phyloP scores from a whole-genome alignment of 2,797 vertebrate genomes.

The Clamator glandarius region DNA sequence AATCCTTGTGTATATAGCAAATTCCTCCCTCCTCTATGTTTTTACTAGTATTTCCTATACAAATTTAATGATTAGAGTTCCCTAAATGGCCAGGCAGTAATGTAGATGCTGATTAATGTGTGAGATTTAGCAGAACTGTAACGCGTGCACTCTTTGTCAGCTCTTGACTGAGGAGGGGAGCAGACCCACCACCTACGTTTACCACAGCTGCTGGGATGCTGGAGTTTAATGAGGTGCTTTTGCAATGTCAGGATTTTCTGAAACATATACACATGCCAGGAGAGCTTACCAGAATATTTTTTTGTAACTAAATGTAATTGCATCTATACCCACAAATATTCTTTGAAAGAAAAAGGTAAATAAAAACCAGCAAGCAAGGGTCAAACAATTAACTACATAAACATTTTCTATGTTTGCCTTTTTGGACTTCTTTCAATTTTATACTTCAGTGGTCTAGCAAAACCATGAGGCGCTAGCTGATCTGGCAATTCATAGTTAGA shows the following conservation, averaged over 20 bases:
- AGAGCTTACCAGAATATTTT: neutral
- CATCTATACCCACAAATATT: neutral
- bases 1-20: neutral
- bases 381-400: neutral
- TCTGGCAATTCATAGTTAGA: neutral
- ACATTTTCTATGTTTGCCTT: neutral
- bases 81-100: slow-evolving; percentile 2
- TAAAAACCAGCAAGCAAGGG: neutral
- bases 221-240: neutral
- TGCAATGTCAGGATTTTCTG: neutral
- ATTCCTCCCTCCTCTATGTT: neutral
- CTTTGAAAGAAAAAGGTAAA: neutral
- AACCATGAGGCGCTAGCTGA: neutral
- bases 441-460: neutral
- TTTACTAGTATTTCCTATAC: slow-evolving; percentile 10
- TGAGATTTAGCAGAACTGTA: neutral
- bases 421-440: neutral
- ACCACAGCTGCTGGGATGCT: neutral
- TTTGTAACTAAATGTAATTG: slow-evolving; percentile 35
- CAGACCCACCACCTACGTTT: neutral
- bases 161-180: neutral
- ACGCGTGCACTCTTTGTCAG: neutral
- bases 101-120: neutral
- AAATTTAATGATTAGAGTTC: neutral
- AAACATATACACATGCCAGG: neutral